Conservation (phyloP, 2,888 invertebrate genomes). For the Volucella bombylans region DNA sequence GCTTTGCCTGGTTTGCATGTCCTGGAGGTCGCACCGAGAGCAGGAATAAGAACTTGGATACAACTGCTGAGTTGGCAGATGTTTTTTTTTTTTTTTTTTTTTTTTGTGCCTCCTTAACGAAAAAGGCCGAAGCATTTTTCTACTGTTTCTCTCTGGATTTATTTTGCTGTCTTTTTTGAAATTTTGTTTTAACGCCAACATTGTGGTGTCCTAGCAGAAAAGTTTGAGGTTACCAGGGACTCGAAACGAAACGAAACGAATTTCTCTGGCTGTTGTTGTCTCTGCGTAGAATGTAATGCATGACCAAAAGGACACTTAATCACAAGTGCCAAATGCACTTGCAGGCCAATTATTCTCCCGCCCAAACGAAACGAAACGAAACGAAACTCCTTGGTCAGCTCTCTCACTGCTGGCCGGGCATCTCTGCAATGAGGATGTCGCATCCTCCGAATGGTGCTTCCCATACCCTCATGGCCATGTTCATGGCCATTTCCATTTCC, state of each 20-base stretch:
- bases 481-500: not conserved
- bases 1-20: slow-evolving; percentile 72
- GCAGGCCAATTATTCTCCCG: slow-evolving; percentile 72
- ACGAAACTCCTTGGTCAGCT: slow-evolving; percentile 45
- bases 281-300: slow-evolving; percentile 71
- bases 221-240: slow-evolving; percentile 67
- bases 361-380: not conserved
- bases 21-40: slow-evolving; percentile 11
- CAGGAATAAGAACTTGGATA: not conserved
- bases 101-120: slow-evolving; percentile 23
- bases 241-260: slow-evolving; percentile 40
- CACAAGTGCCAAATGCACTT: slow-evolving; percentile 74
- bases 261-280: slow-evolving; percentile 23
- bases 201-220: slow-evolving; percentile 68
- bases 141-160: slow-evolving; percentile 32
- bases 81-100: no score
- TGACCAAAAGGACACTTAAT: slow-evolving; percentile 73
- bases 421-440: slow-evolving; percentile 44
- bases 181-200: slow-evolving; percentile 35
- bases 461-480: no score
- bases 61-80: slow-evolving; percentile 60
- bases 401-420: slow-evolving; percentile 16
- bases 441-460: slow-evolving; percentile 31
- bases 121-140: slow-evolving; percentile 47
- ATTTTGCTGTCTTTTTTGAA: slow-evolving; percentile 2